Percentiles rank a stretch among this genome's conserved stretches.
These are phyloP conservation scores for Centropus unirufus DNA, from an alignment of 2,113 vertebrate species.

Conservation along the genomic window DNA sequence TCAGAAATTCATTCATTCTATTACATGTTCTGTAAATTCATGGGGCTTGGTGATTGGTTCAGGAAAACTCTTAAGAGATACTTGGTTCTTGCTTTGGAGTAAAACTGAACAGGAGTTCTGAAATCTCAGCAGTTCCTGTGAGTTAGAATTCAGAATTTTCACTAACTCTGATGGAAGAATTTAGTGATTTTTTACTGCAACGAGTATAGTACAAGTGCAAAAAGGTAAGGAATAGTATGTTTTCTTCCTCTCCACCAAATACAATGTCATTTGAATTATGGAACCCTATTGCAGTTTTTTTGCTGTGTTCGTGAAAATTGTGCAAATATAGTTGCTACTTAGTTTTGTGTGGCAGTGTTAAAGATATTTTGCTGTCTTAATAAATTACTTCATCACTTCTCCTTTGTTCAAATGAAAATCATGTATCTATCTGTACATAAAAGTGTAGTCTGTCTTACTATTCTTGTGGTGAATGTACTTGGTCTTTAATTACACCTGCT, in stretches of 20 bases:
- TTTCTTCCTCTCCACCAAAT: neutral
- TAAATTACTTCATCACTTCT: neutral
- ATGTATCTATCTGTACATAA: neutral
- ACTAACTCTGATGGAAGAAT: neutral
- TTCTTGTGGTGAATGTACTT: neutral
- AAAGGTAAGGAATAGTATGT: neutral
- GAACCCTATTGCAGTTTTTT: neutral
- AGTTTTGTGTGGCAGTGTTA: neutral
- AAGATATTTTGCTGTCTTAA: neutral
- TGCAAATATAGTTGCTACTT: neutral
- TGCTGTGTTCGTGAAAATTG: neutral
- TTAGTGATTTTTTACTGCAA: neutral
- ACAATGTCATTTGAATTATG: neutral
- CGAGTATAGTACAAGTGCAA: neutral
- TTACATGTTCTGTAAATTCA: neutral
- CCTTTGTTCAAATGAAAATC: neutral
- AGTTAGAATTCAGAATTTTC: neutral
- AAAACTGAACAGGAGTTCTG: neutral
- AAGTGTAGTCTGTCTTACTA: neutral
- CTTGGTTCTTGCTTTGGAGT: neutral
- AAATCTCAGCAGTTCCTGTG: neutral
- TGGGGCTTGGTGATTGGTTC: neutral
- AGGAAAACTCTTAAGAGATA: neutral
- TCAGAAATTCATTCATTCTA: neutral
- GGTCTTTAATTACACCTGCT: neutral